These are phyloP conservation scores for Lemur catta DNA, from an alignment of 2,797 vertebrate species.

Conservation along the genomic window DNA sequence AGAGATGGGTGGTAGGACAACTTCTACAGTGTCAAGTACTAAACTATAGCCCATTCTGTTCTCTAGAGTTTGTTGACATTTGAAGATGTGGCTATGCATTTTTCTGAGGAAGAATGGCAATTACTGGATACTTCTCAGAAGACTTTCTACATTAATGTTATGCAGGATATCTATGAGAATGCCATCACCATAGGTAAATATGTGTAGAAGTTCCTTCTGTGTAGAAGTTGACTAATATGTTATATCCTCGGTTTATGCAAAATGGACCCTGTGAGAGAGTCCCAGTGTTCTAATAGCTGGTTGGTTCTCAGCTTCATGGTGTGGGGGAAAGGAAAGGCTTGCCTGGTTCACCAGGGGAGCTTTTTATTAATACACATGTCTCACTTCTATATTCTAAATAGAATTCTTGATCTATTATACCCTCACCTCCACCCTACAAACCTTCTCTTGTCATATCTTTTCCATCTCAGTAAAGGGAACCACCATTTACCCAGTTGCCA, in stretches of 20 bases:
- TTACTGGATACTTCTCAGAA: slow-evolving; percentile 58
- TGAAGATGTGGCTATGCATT: slow-evolving; percentile 71
- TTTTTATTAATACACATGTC: not conserved
- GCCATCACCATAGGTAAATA: slow-evolving; percentile 71
- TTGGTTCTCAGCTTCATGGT: not conserved
- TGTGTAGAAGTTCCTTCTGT: not conserved
- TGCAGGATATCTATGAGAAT: slow-evolving; percentile 65
- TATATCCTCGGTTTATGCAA: not conserved
- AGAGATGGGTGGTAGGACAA: not conserved
- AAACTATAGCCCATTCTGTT: not conserved
- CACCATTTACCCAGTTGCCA: not conserved
- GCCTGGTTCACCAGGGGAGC: not conserved
- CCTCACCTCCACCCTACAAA: not conserved
- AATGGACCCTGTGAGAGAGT: not conserved
- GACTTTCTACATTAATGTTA: slow-evolving; percentile 68
- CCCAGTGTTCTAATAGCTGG: not conserved
- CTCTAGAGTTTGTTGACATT: slow-evolving; percentile 64
- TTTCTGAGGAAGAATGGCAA: slow-evolving; percentile 74
- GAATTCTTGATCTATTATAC: not conserved
- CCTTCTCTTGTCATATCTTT: not conserved
- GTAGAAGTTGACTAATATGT: not conserved
- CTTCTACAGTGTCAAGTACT: not conserved
- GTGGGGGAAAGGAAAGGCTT: not conserved
- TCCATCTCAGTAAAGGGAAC: not conserved
- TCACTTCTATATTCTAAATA: not conserved